Evolutionary conservation across 2,888 invertebrate species (phyloP), one percentile per base, ranked within the genome.

Genomic region (Sesia bembeciformis): DNA sequence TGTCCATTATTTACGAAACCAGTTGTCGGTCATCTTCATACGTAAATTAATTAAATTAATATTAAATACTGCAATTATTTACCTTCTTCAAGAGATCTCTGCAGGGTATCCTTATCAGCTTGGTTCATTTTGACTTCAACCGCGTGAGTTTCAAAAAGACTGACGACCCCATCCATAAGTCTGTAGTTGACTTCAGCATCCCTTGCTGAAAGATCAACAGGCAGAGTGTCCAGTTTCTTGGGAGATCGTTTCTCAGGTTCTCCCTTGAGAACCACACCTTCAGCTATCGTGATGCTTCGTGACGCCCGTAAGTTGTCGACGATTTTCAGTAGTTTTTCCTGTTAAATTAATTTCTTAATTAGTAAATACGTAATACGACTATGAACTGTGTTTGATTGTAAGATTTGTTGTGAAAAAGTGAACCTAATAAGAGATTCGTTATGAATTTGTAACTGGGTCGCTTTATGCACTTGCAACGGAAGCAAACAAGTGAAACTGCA

Each of bases 31-130:
- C 23, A 23, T 23, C 23, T 23, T 23, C 23, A 23, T 23, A 23
- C 23, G 23, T 1, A 23, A 23, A 23, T 23, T 23, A 23, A 23
- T 23, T 23, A 23, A 23, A 23, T 23, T 23, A 23, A 2, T 23
- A 23, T 23, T 23, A 23, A 23, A 23, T 23, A 23, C 23, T 23
- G 23, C 23, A 23, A 46, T 46, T 8, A 46, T 46, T 46, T 91
- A 95, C 95, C 95, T 93, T 96, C 95, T 72, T 95, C 95, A 52
- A 95, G 87, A n/a, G 95, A 94, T 63, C 94, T 92, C 72, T 94
- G 93, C 76, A 95, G 91, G 66, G 94, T 94, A 63, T 93, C 91
- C 63, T 94, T 92, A 50, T 94, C 92, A 53, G 92, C 91, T 59
- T 92, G 92, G 66, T 96, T 95, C 67, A 96, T 91, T 79, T 95